phyloP scores from a whole-genome alignment of 2,888 invertebrate genomes.

The Lithophane ornitopus region DNA sequence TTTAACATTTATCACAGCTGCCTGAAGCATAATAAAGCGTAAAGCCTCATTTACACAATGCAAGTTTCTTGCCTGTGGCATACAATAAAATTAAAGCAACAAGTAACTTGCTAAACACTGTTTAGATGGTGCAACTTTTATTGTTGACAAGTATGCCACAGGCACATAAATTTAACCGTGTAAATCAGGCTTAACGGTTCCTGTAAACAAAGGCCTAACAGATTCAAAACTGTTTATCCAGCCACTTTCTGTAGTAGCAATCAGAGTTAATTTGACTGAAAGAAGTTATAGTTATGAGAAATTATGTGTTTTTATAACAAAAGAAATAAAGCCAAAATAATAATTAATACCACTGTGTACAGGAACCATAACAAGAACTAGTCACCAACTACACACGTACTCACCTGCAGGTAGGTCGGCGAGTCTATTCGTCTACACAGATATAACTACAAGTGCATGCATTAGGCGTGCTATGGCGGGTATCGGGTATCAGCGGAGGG shows the following conservation, averaged over 20 bases:
- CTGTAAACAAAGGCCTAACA: slow-evolving; percentile 2
- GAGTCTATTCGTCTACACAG: slow-evolving; percentile 56
- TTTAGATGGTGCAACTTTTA: not conserved
- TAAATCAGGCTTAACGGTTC: slow-evolving; percentile 13
- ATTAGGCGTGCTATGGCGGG: slow-evolving; percentile 70
- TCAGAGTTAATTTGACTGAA: not conserved
- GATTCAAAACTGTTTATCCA: not conserved
- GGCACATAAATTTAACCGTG: not conserved
- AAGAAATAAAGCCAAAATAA: not conserved
- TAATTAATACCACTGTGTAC: slow-evolving; percentile 5
- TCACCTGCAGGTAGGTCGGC: slow-evolving; percentile 45
- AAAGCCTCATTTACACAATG: not conserved
- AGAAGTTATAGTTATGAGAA: not conserved
- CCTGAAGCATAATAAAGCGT: slow-evolving; percentile 54
- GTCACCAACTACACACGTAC: slow-evolving; percentile 49
- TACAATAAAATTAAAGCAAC: not conserved
- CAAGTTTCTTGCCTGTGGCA: not conserved
- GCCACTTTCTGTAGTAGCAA: not conserved
- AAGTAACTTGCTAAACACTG: not conserved
- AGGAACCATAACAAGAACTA: slow-evolving; percentile 47
- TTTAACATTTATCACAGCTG: slow-evolving; percentile 42
- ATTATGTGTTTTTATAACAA: not conserved
- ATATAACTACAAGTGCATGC: slow-evolving; percentile 77
- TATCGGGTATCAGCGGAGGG: slow-evolving; percentile 67
- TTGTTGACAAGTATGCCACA: not conserved